Base-by-base conservation (phyloP, 2,888 invertebrate species). In the Eupithecia exiguata region DNA sequence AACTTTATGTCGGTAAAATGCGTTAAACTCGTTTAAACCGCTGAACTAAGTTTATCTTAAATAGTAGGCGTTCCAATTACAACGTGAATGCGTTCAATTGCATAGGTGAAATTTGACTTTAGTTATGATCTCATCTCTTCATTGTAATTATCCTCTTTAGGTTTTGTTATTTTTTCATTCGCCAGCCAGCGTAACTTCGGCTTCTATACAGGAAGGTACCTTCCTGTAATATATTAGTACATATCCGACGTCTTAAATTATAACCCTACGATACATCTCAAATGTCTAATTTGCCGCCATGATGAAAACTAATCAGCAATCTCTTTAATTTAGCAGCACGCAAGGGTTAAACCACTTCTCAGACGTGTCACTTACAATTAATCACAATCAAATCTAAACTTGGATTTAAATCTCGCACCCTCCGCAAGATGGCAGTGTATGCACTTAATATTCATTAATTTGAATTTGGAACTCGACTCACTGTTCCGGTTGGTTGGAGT, bases 361-460 rank as follows among this genome's bases (percentile, higher is more conserved):
- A 71, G 70, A 69, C 72, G 70, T 65, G 70, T 75, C 75, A 72
- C 72, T 73, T 75, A 75, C 75, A 66, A 73, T 75, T 73, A 67
- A 75, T 75, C 75, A 72, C 75, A 72, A 73, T 73, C 75, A 72
- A 75, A 76, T 69, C 25, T 69, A 71, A 71, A 67, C 69, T 73
- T 74, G 67, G 68, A 70, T 76, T 76, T 76, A 73, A 76, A 76
- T 76, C 68, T 66, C 66, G 65, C 69, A 49, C 75, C 76, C 76
- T 70, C 70, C 68, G 69, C 71, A 62, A 76, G 76, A 71, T 76
- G 73, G 73, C 72, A 36, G 36, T 72, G 76, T 71, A 71, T 86
- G 86, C 88, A 88, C 89, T 92, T 91, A 91, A 90, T 92, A 92
- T 92, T 92, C 92, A 94, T 93, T 91, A 91, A 89, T 90, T 88